Conservation (phyloP, 1,140 invertebrate species). For the Nomia melanderi region DNA sequence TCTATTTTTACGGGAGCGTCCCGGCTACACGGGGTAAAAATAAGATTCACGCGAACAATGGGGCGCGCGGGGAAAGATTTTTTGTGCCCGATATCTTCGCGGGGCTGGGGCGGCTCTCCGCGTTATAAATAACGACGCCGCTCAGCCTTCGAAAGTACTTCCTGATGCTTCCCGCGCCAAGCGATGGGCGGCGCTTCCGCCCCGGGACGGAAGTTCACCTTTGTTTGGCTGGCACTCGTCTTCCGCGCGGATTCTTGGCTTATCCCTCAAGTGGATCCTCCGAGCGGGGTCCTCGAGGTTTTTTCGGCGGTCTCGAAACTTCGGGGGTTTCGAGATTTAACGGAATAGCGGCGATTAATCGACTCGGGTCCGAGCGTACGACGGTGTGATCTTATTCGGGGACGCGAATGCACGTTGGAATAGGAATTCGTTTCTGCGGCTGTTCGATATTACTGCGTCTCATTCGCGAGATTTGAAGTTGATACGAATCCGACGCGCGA, state of each 20-base stretch:
- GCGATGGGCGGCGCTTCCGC: no score
- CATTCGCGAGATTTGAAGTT: no score
- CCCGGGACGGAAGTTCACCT: not conserved
- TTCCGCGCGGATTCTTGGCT: not conserved
- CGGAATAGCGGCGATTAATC: no score
- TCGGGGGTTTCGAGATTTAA: no score
- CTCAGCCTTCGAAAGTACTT: not conserved
- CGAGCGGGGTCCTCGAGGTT: no score
- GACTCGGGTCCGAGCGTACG: no score
- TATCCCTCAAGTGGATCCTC: not conserved
- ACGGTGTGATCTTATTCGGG: no score
- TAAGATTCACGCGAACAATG: constrained; percentile 39
- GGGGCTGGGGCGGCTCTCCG: constrained; percentile 4
- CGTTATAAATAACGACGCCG: constrained; percentile 8
- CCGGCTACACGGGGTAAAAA: constrained; percentile 50
- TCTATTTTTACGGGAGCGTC: constrained; percentile 50
- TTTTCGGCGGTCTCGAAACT: no score
- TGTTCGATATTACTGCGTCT: no score
- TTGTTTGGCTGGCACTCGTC: not conserved
- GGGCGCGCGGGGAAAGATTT: constrained; percentile 21
- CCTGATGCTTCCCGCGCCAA: not conserved
- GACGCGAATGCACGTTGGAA: no score
- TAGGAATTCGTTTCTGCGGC: no score
- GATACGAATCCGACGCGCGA: no score
- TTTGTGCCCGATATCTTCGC: not conserved